Base-by-base conservation (phyloP, 2,797 vertebrate species). In the Enteromius mattozi region DNA sequence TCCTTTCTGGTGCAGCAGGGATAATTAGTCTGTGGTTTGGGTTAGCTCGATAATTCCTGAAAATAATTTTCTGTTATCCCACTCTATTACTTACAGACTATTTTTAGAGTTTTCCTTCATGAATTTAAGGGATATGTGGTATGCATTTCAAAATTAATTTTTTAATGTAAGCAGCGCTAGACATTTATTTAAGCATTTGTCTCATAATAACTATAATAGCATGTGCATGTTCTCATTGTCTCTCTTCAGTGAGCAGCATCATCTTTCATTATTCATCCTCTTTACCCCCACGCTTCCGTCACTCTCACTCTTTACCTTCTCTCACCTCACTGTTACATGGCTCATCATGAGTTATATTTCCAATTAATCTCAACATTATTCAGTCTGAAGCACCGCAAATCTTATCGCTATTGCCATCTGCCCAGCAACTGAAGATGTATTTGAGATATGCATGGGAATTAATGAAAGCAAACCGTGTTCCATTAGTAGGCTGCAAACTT, bases 31-130 rank as follows among this genome's bases (percentile, higher is more conserved):
- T 92, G 88, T 89, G 90, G 93, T 89, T 95, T 94, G 94, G 94
- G 94, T 95, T 93, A 95, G 94, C 92, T 94, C 93, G 92, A 95
- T 94, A 93, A 94, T 95, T 95, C 94, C 93, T 94, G 94, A 93
- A 96, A 95, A 95, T 95, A 94, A 95, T 95, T 94, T 95, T 94
- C 93, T 95, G 94, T 94, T 95, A 95, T 93, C 92, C 94, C 90
- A 85, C 68, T 91, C 89, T 61, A 90, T 90, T 94, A 93, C 91
- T 94, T 94, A 91, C 91, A 92, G 91, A 94, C 93, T 95, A 94
- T 95, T 94, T 94, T 94, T 95, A 94, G 93, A 72, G 72, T 78
- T 33, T 85, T 86, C 59, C 42, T 63, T 54, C 85, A 89, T 90
- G 92, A 90, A 91, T 93, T 93, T 92, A 92, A 89, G 89, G 88